Conservation (phyloP, 35 echinoderm and acorn worm genomes). For the Ophiothrix spiculata region DNA sequence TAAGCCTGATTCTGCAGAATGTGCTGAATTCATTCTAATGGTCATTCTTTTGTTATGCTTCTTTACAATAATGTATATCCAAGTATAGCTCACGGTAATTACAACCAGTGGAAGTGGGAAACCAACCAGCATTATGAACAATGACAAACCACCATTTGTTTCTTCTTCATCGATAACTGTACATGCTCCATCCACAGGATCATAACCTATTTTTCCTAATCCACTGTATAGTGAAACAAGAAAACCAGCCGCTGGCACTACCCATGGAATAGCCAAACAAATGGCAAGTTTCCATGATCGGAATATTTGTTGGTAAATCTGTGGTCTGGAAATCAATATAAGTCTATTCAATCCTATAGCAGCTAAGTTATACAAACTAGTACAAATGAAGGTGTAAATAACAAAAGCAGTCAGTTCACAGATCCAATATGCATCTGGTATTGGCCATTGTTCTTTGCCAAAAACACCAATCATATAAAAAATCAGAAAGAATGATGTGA, state of each 20-base stretch:
- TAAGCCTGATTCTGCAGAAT: too few species aligned
- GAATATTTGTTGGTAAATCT: neutral
- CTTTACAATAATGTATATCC: too few species aligned
- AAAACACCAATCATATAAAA: slow-evolving; percentile 41
- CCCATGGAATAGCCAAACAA: neutral
- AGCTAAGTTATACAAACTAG: slow-evolving; percentile 45
- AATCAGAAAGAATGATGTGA: slow-evolving; percentile 15
- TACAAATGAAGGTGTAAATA: slow-evolving; percentile 34
- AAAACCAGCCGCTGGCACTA: neutral
- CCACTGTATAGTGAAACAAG: neutral
- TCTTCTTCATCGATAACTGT: neutral
- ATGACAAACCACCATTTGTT: neutral
- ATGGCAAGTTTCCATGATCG: neutral
- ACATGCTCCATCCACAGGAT: neutral
- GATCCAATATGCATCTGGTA: neutral
- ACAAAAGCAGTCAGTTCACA: slow-evolving; percentile 24
- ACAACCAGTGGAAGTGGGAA: slow-evolving; percentile 32
- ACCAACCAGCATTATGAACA: slow-evolving; percentile 22
- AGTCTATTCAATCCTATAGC: slow-evolving; percentile 51
- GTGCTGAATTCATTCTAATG: neutral
- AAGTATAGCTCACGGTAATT: slow-evolving; percentile 31
- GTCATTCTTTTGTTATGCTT: neutral
- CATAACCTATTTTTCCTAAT: neutral
- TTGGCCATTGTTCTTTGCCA: neutral
- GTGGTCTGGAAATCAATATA: slow-evolving; percentile 20